Evolutionary conservation across 2,888 invertebrate species (phyloP), one percentile per base, ranked within the genome.

Genomic region (Ennomos fuscantarius): DNA sequence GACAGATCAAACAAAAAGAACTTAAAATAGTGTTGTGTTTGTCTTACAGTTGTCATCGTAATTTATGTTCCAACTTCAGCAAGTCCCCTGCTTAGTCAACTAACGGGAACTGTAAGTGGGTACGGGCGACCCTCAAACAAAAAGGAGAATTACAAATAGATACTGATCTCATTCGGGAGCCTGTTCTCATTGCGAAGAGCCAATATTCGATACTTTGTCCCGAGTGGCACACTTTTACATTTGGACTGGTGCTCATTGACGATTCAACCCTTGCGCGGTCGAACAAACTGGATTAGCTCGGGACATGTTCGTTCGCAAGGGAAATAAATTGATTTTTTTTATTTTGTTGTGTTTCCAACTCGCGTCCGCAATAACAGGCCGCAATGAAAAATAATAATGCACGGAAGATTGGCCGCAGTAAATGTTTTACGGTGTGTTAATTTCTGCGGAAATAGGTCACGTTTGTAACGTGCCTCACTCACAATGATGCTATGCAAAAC

Each of bases 231-330:
- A 83, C 81, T 87, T 88, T 87, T 84, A 86, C 84, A 85, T 87
- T 89, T 85, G 82, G 86, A 82, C 84, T 82, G 79, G 78, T 82
- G 74, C 89, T 90, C 90, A 90, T 90, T 90, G 90, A 81, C 81
- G 83, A 91, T 90, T 89, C 90, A 89, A 89, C 90, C 90, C 90
- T 88, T 89, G 89, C 85, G 83, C 89, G 86, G 86, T 84, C 89
- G 86, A 84, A 89, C 89, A 90, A 90, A 90, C 90, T 86, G 86
- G 89, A 90, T 91, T 91, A 91, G 87, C 78, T 67, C 75, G 84
- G 89, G 87, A 90, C 90, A 89, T 87, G 89, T 86, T 84, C 86
- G 75, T 79, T 83, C 87, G 79, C 88, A 78, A 81, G 89, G 89
- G 89, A 89, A 90, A 89, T 89, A 89, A 88, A 89, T 88, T 85